phyloP scores from a whole-genome alignment of 2,113 vertebrate species.

The Bombycilla garrulus region DNA sequence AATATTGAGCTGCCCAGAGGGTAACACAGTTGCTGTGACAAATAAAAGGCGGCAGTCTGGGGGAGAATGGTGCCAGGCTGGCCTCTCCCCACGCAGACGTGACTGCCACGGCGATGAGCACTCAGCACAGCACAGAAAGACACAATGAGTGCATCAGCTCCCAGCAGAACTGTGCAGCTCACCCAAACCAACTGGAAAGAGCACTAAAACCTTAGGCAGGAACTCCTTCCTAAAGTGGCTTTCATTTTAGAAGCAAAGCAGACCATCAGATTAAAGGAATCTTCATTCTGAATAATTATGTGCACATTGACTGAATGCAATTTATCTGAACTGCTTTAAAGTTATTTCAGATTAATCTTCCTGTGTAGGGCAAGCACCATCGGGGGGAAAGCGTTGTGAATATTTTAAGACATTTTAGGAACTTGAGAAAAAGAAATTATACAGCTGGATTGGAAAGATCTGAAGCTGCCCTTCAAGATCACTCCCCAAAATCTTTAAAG shows the following conservation, averaged over 20 bases:
- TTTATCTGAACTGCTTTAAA: slow-evolving; percentile 16
- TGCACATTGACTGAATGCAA: neutral
- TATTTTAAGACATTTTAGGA: neutral
- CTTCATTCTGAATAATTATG: neutral
- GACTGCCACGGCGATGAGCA: neutral
- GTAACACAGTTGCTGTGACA: neutral
- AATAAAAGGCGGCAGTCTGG: neutral
- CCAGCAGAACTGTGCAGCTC: neutral
- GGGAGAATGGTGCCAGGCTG: slow-evolving; percentile 39
- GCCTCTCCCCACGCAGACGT: neutral
- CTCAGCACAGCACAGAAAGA: neutral
- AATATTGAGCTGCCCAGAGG: slow-evolving; percentile 1
- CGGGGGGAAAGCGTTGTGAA: neutral
- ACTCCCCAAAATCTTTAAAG: neutral
- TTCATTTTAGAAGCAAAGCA: neutral
- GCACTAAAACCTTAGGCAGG: neutral
- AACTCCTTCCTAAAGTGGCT: neutral
- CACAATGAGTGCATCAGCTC: neutral
- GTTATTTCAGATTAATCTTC: neutral
- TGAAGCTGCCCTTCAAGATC: neutral
- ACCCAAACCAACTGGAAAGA: neutral
- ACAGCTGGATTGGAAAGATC: neutral
- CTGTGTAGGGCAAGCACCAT: neutral
- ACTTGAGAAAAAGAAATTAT: neutral
- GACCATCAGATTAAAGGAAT: neutral